phyloP scores from a whole-genome alignment of 2,797 vertebrate species.

The Gorsachius magnificus region DNA sequence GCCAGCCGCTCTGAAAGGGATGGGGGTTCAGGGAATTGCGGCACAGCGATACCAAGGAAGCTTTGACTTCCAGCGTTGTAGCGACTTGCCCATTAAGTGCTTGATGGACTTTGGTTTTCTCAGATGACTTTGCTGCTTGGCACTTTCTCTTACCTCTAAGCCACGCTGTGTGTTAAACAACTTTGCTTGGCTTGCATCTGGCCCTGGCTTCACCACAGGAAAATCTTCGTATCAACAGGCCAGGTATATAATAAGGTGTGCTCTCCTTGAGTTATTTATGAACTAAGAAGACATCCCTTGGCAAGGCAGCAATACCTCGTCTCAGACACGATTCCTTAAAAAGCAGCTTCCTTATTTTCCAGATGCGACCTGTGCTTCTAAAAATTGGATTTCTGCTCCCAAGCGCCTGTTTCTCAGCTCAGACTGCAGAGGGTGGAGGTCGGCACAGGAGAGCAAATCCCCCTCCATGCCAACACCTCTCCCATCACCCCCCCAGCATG shows the following conservation, averaged over 20 bases:
- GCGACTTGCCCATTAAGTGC: not conserved
- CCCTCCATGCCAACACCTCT: accelerated
- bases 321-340: not conserved
- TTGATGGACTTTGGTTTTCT: not conserved
- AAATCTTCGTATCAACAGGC: not conserved
- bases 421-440: not conserved
- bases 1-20: not conserved
- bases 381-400: not conserved
- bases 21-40: not conserved
- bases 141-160: not conserved
- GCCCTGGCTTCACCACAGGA: not conserved
- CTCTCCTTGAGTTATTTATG: not conserved
- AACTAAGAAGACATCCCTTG: not conserved
- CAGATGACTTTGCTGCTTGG: not conserved
- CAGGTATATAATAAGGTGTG: not conserved
- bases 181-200: not conserved
- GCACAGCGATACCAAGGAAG: not conserved
- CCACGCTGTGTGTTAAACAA: not conserved
- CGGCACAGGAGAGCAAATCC: accelerated
- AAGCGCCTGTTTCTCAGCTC: not conserved
- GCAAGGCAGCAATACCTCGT: not conserved
- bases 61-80: not conserved
- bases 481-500: accelerated
- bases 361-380: not conserved
- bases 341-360: not conserved